A percentile compares a stretch with the other conserved stretches of the same genome.
Evolutionary conservation across 2,888 invertebrate genomes (phyloP).

Genomic region (Athalia cordata): DNA sequence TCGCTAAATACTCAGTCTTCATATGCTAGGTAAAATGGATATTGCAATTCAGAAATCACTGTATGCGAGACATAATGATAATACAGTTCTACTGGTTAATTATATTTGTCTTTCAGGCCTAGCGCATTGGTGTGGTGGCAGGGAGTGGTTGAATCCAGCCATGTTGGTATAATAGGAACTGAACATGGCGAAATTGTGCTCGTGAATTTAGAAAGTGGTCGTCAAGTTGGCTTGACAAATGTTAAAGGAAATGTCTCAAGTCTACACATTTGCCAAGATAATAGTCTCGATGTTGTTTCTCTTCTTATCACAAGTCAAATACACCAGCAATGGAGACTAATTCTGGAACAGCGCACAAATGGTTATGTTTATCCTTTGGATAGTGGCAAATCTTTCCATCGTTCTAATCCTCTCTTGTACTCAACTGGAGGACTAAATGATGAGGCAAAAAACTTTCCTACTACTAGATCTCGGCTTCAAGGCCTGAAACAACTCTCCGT

Average conservation of each 20-base stretch:
- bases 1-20: constrained; percentile 66
- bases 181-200: constrained; percentile 79
- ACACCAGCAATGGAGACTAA: constrained; percentile 87
- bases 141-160: constrained; percentile 63
- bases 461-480: constrained; percentile 76
- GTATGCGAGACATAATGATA: constrained; percentile 15
- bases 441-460: constrained; percentile 67
- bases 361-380: constrained; percentile 82
- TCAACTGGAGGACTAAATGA: constrained; percentile 63
- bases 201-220: constrained; percentile 83
- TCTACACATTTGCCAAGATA: constrained; percentile 84
- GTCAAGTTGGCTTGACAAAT: constrained; percentile 80
- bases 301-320: constrained; percentile 83
- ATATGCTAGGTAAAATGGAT: constrained; percentile 62
- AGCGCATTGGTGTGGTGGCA: constrained; percentile 72
- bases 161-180: constrained; percentile 71
- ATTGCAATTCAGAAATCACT: background rate
- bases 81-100: constrained; percentile 5
- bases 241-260: constrained; percentile 79
- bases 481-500: constrained; percentile 82
- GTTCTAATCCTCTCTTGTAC: constrained; percentile 52
- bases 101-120: constrained; percentile 57
- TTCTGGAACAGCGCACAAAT: constrained; percentile 85
- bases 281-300: constrained; percentile 78
- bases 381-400: constrained; percentile 52